A percentile compares a stretch with the other conserved stretches of the same genome.
Conservation (phyloP, 2,113 vertebrate species). For the Ammospiza caudacuta region DNA sequence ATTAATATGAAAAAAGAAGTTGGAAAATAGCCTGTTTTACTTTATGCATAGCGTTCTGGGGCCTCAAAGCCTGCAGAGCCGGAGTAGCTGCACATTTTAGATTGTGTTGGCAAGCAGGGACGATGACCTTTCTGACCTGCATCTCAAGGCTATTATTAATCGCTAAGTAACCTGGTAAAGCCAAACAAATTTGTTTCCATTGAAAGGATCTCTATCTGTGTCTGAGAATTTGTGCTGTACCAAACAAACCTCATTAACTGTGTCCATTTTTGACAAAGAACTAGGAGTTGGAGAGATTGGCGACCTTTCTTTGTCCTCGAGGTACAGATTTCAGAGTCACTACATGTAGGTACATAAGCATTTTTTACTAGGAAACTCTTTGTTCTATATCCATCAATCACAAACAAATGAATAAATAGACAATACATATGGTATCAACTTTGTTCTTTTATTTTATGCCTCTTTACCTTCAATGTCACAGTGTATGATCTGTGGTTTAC, state of each 20-base stretch:
- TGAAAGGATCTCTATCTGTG: conserved; percentile 97
- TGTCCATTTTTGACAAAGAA: conserved; percentile 89
- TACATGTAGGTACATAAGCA: conserved; percentile 56
- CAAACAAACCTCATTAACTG: conserved; percentile 96
- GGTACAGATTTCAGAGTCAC: conserved; percentile 73
- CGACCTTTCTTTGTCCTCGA: conserved; percentile 86
- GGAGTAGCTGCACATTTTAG: conserved; percentile 68
- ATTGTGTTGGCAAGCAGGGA: conserved; percentile 71
- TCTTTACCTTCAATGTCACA: conserved; percentile 5
- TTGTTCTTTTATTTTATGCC: conserved; percentile 26
- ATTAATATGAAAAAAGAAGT: conserved; percentile 88
- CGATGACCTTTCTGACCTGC: conserved; percentile 86
- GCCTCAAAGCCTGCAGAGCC: conserved; percentile 47
- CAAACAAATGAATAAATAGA: conserved; percentile 32
- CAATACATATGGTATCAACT: not conserved
- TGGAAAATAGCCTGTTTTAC: conserved; percentile 77
- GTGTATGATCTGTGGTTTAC: not conserved
- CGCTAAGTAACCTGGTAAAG: conserved; percentile 93
- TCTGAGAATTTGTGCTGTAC: conserved; percentile 90
- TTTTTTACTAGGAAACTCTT: conserved; percentile 63
- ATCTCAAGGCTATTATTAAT: conserved; percentile 93
- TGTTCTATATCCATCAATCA: conserved; percentile 34
- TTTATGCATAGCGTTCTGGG: conserved; percentile 71
- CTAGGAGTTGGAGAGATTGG: conserved; percentile 77
- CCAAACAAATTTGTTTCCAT: conserved; percentile 98